A percentile compares a stretch with the other conserved stretches of the same genome.
phyloP scores from a whole-genome alignment of 2,797 vertebrate species.

The Pantherophis alleghaniensis region DNA sequence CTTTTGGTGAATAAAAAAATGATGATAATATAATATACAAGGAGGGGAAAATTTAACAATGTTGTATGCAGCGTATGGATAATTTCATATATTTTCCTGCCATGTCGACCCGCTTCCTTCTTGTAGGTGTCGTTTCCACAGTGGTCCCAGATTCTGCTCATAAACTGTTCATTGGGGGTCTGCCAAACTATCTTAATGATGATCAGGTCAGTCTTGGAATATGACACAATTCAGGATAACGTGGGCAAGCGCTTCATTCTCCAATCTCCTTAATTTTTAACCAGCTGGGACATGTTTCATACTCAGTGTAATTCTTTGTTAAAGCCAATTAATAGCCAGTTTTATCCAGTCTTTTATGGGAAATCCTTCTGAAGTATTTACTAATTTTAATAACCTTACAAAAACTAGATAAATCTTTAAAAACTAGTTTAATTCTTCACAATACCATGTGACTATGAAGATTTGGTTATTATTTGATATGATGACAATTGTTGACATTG shows the following conservation, averaged over 20 bases:
- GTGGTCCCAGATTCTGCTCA: slow-evolving; percentile 93
- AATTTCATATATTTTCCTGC: background rate
- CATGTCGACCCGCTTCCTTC: background rate
- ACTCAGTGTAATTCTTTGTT: no score
- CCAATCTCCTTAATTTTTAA: background rate
- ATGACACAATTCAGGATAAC: background rate
- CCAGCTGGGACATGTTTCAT: no score
- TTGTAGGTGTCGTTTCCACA: slow-evolving; percentile 88
- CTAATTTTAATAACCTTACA: background rate
- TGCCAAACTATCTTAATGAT: slow-evolving; percentile 93
- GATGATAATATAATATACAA: background rate
- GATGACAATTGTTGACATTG: background rate
- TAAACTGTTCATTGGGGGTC: slow-evolving; percentile 91
- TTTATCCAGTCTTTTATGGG: background rate
- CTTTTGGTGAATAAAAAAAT: background rate
- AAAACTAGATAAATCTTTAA: background rate
- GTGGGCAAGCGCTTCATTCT: background rate
- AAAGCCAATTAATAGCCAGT: background rate
- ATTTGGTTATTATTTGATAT: background rate
- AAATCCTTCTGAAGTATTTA: background rate
- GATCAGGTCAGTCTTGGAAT: slow-evolving; percentile 80
- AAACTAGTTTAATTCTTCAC: background rate
- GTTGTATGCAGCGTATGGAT: background rate
- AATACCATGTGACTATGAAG: background rate
- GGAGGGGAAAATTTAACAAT: background rate